phyloP scores from a whole-genome alignment of 2,888 invertebrate genomes.

The Beris morrisii region DNA sequence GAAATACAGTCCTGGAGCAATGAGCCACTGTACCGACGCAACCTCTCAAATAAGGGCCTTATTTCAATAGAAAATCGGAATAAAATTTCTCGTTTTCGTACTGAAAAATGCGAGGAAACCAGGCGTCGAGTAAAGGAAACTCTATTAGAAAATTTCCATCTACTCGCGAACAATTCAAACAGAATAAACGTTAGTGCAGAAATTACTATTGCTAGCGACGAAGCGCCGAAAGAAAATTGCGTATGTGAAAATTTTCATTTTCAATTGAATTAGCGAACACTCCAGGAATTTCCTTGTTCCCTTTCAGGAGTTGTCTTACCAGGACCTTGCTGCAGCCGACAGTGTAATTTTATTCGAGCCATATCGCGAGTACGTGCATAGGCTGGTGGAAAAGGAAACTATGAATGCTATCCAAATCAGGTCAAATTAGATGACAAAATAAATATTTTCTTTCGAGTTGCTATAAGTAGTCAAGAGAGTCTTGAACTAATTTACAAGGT shows the following conservation, averaged over 20 bases:
- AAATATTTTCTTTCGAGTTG: too few species aligned
- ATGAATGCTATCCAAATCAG: slow-evolving; percentile 49
- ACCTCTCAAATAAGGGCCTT: slow-evolving; percentile 51
- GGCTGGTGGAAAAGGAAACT: slow-evolving; percentile 47
- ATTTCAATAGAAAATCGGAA: slow-evolving; percentile 43
- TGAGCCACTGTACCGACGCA: slow-evolving; percentile 76
- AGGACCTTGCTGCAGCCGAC: neutral
- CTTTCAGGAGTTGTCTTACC: slow-evolving; percentile 43
- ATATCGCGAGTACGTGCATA: slow-evolving; percentile 56
- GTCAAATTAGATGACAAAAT: slow-evolving; percentile 41
- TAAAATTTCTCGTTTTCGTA: slow-evolving; percentile 24
- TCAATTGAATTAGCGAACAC: too few species aligned
- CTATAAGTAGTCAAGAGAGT: too few species aligned
- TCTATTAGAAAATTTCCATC: slow-evolving; percentile 54
- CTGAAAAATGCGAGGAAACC: slow-evolving; percentile 35
- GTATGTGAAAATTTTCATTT: too few species aligned
- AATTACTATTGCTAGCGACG: too few species aligned
- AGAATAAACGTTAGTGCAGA: too few species aligned
- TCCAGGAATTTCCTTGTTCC: too few species aligned
- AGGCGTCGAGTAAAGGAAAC: slow-evolving; percentile 47
- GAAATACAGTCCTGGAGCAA: slow-evolving; percentile 72
- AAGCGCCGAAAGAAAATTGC: too few species aligned
- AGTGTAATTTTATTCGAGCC: slow-evolving; percentile 55
- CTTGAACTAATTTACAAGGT: too few species aligned
- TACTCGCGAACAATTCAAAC: neutral